Percentiles rank a stretch among this genome's conserved stretches.
Conservation (phyloP, 2,113 vertebrate genomes). For the Chlamydotis undulata region DNA sequence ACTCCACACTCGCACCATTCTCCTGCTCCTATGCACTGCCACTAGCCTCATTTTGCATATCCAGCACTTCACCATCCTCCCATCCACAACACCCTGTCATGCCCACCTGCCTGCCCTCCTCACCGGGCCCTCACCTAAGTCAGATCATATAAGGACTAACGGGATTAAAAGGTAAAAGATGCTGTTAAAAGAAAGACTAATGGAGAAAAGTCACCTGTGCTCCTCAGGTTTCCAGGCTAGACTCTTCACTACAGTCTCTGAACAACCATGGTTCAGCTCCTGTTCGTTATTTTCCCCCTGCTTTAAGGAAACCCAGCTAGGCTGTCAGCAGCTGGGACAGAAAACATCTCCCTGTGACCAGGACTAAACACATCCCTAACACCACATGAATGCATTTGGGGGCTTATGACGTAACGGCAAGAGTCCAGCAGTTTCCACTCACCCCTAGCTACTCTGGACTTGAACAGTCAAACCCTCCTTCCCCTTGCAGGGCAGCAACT, state of each 20-base stretch:
- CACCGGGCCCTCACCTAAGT: not conserved
- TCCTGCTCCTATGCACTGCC: not conserved
- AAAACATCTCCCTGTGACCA: not conserved
- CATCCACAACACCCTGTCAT: not conserved
- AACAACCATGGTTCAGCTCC: not conserved
- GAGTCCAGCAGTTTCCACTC: not conserved
- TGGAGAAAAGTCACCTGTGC: not conserved
- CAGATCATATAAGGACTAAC: not conserved
- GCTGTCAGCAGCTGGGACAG: not conserved
- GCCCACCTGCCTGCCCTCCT: not conserved
- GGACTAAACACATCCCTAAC: not conserved
- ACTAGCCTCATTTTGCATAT: not conserved
- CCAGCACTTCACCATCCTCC: not conserved
- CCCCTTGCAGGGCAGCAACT: not conserved
- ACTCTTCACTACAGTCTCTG: not conserved
- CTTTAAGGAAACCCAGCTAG: not conserved
- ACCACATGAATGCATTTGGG: not conserved
- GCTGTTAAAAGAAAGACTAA: not conserved
- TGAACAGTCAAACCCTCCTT: not conserved
- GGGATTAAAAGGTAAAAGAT: not conserved
- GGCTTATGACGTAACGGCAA: not conserved
- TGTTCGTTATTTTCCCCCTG: fast-evolving
- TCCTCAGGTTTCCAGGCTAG: not conserved
- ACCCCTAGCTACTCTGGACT: not conserved
- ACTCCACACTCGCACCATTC: not conserved